Base-by-base conservation (phyloP, 2,797 vertebrate species). In the Onychomys leucogaster region DNA sequence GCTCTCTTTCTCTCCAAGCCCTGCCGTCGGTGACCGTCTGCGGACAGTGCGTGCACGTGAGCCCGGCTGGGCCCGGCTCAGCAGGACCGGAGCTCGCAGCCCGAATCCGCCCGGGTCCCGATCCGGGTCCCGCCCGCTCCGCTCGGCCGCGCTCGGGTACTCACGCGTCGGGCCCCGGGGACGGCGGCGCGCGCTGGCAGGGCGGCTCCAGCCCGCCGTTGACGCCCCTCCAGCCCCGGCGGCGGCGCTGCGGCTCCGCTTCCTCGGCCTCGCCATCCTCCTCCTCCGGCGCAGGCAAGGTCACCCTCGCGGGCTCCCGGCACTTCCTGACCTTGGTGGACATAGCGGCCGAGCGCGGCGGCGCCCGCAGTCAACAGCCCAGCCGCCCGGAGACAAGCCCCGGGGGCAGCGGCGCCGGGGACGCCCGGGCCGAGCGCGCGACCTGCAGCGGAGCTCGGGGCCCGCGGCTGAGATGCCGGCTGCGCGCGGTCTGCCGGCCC, bases 161-260 rank as follows among this genome's bases (percentile, higher is more conserved):
- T 98, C 93, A 98, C 97, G 37, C 37, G 84, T 95, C 95, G 9
- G 93, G 95, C n/a, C 95, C 96, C 13, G 94, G 52, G 57, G 96
- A 97, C 76, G 98, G 97, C 95, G 97, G 98, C 27, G 89, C 61
- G 43, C 63, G 77, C 49, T 96, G 83, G 95, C 98, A 96, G 61
- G 96, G 88, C 90, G 98, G 98, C 97, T 98, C 98, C 69, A 98
- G 98, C 2, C 98, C 98, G 86, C 98, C 98, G 92, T 99, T 99
- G 97, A 99, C 98, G 88, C 98, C 98, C 92, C 98, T 97, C 98
- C 98, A 98, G 93, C 98, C 98, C 84, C 98, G 98, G 94, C 97
- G 98, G 95, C 98, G 98, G 90, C 97, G 98, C 97, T 98, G 98
- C 96, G 97, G 95, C 96, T 97, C 98, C 6, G 98, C 96, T 86